Evolutionary conservation across 1,140 invertebrate genomes (phyloP).

Genomic region (Monomorium pharaonis): DNA sequence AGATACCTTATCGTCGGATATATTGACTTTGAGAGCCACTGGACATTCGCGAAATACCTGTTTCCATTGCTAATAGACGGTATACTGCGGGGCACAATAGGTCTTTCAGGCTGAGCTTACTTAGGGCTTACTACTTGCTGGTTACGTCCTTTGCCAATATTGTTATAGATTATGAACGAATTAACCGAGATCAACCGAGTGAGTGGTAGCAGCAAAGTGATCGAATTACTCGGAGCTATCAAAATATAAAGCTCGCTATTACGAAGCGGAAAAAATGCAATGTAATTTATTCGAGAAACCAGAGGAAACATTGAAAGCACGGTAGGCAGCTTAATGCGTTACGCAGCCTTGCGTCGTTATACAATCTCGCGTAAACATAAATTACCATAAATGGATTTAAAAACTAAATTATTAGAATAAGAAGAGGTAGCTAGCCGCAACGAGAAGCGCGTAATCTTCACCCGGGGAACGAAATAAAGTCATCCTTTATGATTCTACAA

Average conservation of each 20-base stretch:
- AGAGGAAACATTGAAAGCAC: not conserved
- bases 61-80: constrained; percentile 56
- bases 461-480: not conserved
- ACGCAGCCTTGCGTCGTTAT: not conserved
- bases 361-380: constrained; percentile 13
- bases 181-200: not conserved
- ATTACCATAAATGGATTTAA: constrained; percentile 1
- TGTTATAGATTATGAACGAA: not conserved
- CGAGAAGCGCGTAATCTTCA: not conserved
- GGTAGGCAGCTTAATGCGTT: not conserved
- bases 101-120: constrained; percentile 10
- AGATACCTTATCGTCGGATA: not conserved
- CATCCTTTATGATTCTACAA: not conserved
- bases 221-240: not conserved
- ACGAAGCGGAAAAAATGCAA: not conserved
- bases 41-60: constrained; percentile 18
- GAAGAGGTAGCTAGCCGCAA: not conserved
- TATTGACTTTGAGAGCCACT: constrained; percentile 54
- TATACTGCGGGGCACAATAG: not conserved
- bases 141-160: constrained; percentile 23
- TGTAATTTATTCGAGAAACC: not conserved
- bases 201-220: not conserved
- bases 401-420: not conserved
- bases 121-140: not conserved
- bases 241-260: no score